Base-by-base conservation (phyloP, 64 coral and sea anemone genomes). In the Trachythela sp. region DNA sequence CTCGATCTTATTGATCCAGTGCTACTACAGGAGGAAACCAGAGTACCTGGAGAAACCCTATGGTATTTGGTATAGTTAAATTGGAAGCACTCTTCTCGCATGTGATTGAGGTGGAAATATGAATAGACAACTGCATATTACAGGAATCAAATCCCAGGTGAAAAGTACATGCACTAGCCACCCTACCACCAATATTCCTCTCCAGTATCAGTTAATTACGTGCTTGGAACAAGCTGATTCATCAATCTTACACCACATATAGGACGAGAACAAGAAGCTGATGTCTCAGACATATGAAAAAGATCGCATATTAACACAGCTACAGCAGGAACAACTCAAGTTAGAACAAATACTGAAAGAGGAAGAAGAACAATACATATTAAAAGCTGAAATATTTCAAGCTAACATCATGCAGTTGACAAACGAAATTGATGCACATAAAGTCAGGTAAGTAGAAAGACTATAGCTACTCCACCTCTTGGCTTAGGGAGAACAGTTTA, bases 241-340 rank as follows among this genome's bases (percentile, higher is more conserved):
- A 80, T 35, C 26, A 35, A 35, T 35, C 20, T 29, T 80, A 2
- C 13, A 8, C 10, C 35, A 27, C 30, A 29, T 22, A 80, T 17
- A 80, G 75, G 33, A 80, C 37, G 75, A 80, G 18, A 80, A 80
- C 75, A 80, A 80, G 20, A 80, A 80, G 34, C 17, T 80, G 33
- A 36, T 39, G 37, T 35, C 75, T 36, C 75, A 80, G 75, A 39
- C 37, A 37, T 80, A 39, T 1, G 75, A 80, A 13, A 80, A 35
- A 17, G 75, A 80, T 14, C 31, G 75, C 8, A 18, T 30, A 8
- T 35, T 80, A 29, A 17, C 75, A 35, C 75, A 80, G 33, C 37
- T 36, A 29, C 75, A 39, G 30, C 8, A 35, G 8, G 75, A 80
- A 38, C 31, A 80, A 80, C 75, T 36, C 31, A 80, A 39, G 30